Percentiles rank a stretch among this genome's conserved stretches.
phyloP scores from a whole-genome alignment of 2,797 vertebrate genomes.

The Alosa sapidissima region DNA sequence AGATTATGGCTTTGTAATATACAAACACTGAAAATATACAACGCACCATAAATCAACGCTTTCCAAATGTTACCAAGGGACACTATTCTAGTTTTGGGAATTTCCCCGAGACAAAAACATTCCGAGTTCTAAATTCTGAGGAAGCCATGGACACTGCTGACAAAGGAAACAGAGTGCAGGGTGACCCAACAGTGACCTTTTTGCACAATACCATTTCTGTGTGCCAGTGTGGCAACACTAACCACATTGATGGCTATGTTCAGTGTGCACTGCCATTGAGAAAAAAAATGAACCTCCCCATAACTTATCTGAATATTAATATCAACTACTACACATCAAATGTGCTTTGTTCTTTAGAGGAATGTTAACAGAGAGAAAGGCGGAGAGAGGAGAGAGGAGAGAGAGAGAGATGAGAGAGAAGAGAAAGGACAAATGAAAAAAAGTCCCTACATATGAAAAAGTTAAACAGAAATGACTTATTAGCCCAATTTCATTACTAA shows the following conservation, averaged over 20 bases:
- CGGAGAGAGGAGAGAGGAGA: no score
- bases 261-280: neutral
- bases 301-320: slow-evolving; percentile 2
- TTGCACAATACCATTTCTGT: neutral
- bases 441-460: slow-evolving; percentile 5
- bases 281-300: neutral
- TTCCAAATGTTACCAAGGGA: neutral
- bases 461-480: slow-evolving; percentile 41
- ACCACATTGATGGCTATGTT: neutral
- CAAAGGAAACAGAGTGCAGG: neutral
- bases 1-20: no score
- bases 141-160: neutral
- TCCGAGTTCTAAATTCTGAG: neutral
- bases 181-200: neutral
- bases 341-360: slow-evolving; percentile 9
- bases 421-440: slow-evolving; percentile 16
- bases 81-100: neutral
- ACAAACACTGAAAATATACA: no score
- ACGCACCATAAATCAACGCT: neutral
- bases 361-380: neutral
- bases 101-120: neutral
- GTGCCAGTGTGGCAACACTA: neutral
- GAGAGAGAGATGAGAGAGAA: neutral
- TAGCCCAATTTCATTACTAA: slow-evolving; percentile 52
- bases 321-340: neutral